Conservation (phyloP, 1,140 invertebrate genomes). For the Thalassaphorura encarpata region DNA sequence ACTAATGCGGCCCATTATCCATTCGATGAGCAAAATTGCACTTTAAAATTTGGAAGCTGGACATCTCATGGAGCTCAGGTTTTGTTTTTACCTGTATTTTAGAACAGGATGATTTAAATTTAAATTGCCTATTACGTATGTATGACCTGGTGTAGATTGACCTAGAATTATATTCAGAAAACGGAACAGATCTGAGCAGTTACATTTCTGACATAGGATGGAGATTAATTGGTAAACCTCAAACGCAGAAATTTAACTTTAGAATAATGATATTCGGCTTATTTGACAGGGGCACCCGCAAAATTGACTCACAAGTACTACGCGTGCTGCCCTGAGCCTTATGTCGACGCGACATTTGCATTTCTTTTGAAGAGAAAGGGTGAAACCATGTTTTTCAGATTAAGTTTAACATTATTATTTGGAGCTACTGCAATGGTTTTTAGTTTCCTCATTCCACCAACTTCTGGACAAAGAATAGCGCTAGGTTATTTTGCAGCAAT, state of each 20-base stretch:
- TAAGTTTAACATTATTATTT: too few species aligned
- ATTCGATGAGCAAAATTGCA: not conserved
- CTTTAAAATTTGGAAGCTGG: not conserved
- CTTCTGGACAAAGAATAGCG: too few species aligned
- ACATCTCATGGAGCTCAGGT: not conserved
- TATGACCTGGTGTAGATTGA: not conserved
- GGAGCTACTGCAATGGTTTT: too few species aligned
- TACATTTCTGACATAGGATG: not conserved
- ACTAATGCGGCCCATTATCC: not conserved
- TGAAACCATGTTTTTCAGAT: too few species aligned
- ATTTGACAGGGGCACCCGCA: not conserved
- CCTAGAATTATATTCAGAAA: not conserved
- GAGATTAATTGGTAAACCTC: not conserved
- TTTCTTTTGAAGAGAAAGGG: not conserved
- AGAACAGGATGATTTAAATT: not conserved
- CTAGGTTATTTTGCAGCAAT: too few species aligned
- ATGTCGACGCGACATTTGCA: not conserved
- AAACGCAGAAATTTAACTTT: not conserved
- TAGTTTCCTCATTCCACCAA: too few species aligned
- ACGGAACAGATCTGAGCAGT: not conserved
- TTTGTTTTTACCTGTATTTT: not conserved
- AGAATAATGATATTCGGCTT: too few species aligned
- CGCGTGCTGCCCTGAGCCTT: not conserved
- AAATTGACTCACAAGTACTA: too few species aligned
- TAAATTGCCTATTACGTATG: too few species aligned